phyloP scores from a whole-genome alignment of 2,888 invertebrate species.

The Trissolcus brochymenae region DNA sequence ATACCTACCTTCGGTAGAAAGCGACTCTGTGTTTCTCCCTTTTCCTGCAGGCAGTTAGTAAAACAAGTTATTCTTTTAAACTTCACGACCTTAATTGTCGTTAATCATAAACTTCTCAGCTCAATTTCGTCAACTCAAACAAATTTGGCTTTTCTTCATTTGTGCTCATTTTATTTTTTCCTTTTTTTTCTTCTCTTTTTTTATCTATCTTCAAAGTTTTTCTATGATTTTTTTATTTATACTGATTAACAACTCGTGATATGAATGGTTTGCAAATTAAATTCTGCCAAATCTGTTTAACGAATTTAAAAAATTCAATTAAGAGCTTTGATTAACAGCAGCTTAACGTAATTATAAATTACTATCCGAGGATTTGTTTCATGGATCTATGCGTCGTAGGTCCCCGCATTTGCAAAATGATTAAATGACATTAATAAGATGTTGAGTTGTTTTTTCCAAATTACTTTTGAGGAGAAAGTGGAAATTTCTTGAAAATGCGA shows the following conservation, averaged over 20 bases:
- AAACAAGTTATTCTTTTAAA: constrained; percentile 73
- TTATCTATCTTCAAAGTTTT: background rate
- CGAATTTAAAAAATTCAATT: background rate
- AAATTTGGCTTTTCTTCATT: background rate
- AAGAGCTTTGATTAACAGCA: constrained; percentile 1
- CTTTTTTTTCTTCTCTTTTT: background rate
- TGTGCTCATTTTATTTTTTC: background rate
- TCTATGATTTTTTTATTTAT: no score
- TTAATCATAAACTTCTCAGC: background rate
- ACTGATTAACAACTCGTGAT: no score
- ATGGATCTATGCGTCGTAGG: background rate
- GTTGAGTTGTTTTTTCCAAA: background rate
- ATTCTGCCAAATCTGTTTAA: constrained; percentile 3
- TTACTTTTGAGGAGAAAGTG: background rate
- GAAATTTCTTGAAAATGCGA: constrained; percentile 7
- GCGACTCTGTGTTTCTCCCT: constrained; percentile 83
- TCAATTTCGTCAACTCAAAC: constrained; percentile 4
- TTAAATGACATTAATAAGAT: background rate
- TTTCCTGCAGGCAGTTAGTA: constrained; percentile 80
- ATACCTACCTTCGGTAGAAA: constrained; percentile 84
- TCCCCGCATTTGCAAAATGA: constrained; percentile 4
- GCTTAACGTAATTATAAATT: background rate
- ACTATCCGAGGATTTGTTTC: background rate
- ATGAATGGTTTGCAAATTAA: no score
- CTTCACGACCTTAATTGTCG: constrained; percentile 60